Evolutionary conservation across 1,140 invertebrate genomes (phyloP).

Genomic region (Heliothis virescens): DNA sequence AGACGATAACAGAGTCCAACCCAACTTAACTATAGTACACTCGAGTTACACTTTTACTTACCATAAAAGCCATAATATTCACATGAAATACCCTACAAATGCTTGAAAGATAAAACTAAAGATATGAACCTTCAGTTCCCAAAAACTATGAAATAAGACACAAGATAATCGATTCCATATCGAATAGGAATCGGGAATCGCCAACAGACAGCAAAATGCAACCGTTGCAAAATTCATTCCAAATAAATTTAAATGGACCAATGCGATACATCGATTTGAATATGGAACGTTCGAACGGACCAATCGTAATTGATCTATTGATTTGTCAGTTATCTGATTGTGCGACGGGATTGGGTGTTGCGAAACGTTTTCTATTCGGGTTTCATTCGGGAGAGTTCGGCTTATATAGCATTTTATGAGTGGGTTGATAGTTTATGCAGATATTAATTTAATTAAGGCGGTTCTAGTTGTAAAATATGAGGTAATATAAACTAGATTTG

Average conservation of each 20-base stretch:
- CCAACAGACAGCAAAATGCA: constrained; percentile 44
- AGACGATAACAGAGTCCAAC: too few species aligned
- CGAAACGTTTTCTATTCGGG: constrained; percentile 37
- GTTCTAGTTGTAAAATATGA: not conserved
- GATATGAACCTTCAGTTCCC: not conserved
- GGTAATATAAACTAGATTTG: not conserved
- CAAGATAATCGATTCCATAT: constrained; percentile 16
- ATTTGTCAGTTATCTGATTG: constrained; percentile 52
- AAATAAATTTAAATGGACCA: constrained; percentile 49
- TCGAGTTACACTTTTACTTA: too few species aligned
- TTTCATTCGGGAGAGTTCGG: constrained; percentile 30
- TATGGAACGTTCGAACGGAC: constrained; percentile 45
- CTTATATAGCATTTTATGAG: not conserved
- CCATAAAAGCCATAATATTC: not conserved
- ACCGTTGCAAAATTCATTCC: constrained; percentile 45
- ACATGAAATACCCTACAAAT: not conserved
- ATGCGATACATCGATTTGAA: constrained; percentile 48
- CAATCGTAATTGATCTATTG: constrained; percentile 54
- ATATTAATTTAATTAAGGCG: constrained; percentile 21
- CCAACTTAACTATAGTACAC: too few species aligned
- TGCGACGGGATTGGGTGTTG: constrained; percentile 34
- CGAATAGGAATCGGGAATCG: constrained; percentile 32
- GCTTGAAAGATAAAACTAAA: not conserved
- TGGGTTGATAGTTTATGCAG: constrained; percentile 11
- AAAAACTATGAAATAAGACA: not conserved